phyloP scores from a whole-genome alignment of 2,888 invertebrate species.

The Calameuta filiformis region DNA sequence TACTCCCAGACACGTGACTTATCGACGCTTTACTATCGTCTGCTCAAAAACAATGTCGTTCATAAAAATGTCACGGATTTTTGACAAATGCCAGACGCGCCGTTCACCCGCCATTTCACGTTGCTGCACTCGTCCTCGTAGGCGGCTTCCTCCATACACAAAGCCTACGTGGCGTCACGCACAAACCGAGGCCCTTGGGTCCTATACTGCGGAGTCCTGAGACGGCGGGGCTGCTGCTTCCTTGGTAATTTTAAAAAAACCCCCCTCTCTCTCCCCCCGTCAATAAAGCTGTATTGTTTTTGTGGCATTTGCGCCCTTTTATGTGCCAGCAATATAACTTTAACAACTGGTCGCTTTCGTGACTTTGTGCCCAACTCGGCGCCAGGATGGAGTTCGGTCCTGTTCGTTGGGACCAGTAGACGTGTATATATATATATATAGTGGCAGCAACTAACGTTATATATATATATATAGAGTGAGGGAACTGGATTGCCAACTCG shows the following conservation, averaged over 20 bases:
- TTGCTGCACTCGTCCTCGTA: not conserved
- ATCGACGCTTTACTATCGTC: conserved; percentile 20
- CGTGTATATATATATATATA: not conserved
- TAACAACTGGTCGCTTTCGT: conserved; percentile 51
- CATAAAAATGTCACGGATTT: conserved; percentile 38
- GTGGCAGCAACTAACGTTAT: not conserved
- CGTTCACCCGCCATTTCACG: conserved; percentile 3
- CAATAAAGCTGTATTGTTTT: conserved; percentile 62
- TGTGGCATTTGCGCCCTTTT: conserved; percentile 54
- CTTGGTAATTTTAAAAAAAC: conserved; percentile 21
- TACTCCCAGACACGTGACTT: conserved; percentile 4
- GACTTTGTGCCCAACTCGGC: conserved; percentile 53
- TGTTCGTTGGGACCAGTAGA: not conserved
- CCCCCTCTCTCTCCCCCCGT: not conserved
- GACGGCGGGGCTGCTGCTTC: not conserved
- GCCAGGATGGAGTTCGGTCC: conserved; percentile 32
- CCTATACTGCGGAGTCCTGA: not conserved
- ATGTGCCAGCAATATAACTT: conserved; percentile 61
- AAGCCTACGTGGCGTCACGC: not conserved
- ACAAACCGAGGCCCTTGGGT: not conserved
- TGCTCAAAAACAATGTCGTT: conserved; percentile 26
- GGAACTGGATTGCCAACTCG: conserved; percentile 35
- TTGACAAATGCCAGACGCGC: conserved; percentile 36
- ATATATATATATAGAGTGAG: conserved; percentile 22
- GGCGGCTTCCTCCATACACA: not conserved